phyloP scores from a whole-genome alignment of 1,140 invertebrate genomes.

The Atta cephalotes region DNA sequence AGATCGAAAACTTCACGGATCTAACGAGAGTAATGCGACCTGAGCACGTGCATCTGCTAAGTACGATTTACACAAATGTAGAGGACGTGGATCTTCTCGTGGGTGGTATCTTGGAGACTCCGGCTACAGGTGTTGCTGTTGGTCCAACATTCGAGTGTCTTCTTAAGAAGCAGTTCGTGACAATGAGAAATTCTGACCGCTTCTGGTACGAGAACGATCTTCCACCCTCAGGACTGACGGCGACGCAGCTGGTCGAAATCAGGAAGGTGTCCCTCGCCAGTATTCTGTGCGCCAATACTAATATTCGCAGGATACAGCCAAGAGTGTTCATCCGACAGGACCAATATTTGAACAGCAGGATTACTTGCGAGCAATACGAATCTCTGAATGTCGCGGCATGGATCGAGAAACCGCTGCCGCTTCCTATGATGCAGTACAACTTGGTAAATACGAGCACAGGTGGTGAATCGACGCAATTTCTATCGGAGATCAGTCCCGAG shows the following conservation, averaged over 20 bases:
- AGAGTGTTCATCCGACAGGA: constrained; percentile 96
- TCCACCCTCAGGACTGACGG: constrained; percentile 93
- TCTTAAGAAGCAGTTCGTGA: constrained; percentile 92
- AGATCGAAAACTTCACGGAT: constrained; percentile 88
- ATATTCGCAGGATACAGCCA: constrained; percentile 89
- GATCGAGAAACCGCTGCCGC: constrained; percentile 86
- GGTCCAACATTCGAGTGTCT: constrained; percentile 96
- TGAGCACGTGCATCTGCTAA: constrained; percentile 87
- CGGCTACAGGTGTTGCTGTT: constrained; percentile 92
- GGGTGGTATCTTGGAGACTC: constrained; percentile 94
- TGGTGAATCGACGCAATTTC: constrained; percentile 3
- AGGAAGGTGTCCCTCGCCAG: constrained; percentile 93
- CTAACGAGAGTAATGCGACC: constrained; percentile 89
- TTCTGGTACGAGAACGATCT: constrained; percentile 99
- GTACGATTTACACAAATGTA: constrained; percentile 89
- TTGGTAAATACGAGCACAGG: constrained; percentile 79
- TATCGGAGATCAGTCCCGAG: constrained; percentile 84
- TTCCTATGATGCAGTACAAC: constrained; percentile 82
- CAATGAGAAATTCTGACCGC: constrained; percentile 93
- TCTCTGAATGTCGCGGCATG: constrained; percentile 89
- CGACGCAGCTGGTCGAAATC: constrained; percentile 95
- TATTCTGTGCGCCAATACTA: constrained; percentile 93
- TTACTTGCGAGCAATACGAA: constrained; percentile 91
- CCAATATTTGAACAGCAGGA: constrained; percentile 94
- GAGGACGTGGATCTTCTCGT: constrained; percentile 95